A percentile compares a stretch with the other conserved stretches of the same genome.
Conservation (phyloP, 2,797 vertebrate species). For the Alexandromys oeconomus region DNA sequence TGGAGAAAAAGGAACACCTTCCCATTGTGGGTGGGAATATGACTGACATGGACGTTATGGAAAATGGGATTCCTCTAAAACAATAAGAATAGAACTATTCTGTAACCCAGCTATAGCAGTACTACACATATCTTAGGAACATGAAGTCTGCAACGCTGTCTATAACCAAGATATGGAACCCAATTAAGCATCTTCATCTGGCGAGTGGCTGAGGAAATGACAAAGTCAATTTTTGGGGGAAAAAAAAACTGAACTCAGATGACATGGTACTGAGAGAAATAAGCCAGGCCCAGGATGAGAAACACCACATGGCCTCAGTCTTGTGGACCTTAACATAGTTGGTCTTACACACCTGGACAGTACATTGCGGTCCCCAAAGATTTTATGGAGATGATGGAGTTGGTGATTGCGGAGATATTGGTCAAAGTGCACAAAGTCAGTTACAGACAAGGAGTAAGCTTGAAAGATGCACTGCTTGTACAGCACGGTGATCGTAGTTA, state of each 20-base stretch:
- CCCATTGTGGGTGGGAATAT: not conserved
- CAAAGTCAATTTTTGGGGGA: too few relatives aligned
- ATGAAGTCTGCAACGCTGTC: not conserved
- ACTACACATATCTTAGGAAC: not conserved
- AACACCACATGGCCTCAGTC: not conserved
- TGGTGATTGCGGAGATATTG: not conserved
- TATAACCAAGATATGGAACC: not conserved
- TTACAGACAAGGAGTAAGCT: not conserved
- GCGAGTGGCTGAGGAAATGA: not conserved
- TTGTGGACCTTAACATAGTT: not conserved
- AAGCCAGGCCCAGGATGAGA: not conserved
- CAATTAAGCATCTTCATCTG: not conserved
- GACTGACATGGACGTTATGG: not conserved
- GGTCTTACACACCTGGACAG: not conserved
- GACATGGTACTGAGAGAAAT: not conserved
- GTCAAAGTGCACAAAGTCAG: not conserved
- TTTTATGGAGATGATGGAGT: not conserved
- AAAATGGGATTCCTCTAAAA: not conserved
- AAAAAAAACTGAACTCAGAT: not conserved
- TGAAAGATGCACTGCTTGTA: not conserved
- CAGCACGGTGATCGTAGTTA: not conserved
- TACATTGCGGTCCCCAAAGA: not conserved
- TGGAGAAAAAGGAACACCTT: not conserved
- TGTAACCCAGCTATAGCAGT: not conserved
- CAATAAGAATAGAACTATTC: not conserved